These are phyloP conservation scores for Syndactyla subalaris DNA, from an alignment of 2,797 vertebrate species.

Conservation along the genomic window DNA sequence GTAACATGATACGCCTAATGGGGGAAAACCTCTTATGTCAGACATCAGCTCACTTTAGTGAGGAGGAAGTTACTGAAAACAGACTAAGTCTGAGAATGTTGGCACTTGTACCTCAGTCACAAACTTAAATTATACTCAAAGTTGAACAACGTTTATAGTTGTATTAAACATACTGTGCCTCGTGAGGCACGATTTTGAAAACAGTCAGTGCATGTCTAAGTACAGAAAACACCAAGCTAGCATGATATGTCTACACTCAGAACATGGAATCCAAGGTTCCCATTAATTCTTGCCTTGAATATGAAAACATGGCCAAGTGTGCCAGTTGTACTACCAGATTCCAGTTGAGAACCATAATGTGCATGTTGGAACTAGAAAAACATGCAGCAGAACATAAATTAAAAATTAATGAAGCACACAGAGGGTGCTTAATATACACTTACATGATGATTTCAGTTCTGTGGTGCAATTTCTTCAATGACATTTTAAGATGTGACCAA, in stretches of 20 bases:
- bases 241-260: fast-evolving
- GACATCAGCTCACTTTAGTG: not conserved
- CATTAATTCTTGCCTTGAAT: fast-evolving
- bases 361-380: not conserved
- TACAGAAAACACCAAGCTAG: not conserved
- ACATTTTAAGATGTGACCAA: not conserved
- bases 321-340: not conserved
- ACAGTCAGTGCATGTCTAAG: not conserved
- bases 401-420: not conserved
- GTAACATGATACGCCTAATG: not conserved
- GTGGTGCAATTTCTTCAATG: not conserved
- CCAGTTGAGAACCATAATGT: not conserved
- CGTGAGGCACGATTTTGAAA: not conserved
- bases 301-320: fast-evolving
- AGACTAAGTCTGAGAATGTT: not conserved
- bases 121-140: not conserved
- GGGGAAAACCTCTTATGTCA: not conserved
- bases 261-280: not conserved
- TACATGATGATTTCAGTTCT: not conserved
- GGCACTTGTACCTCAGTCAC: not conserved
- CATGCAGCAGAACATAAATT: not conserved
- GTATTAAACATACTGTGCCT: not conserved
- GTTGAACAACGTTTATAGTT: not conserved
- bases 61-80: not conserved
- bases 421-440: not conserved